A percentile compares a stretch with the other conserved stretches of the same genome.
Evolutionary conservation across 2,113 vertebrate species (phyloP).

Genomic region (Eolophus roseicapilla): DNA sequence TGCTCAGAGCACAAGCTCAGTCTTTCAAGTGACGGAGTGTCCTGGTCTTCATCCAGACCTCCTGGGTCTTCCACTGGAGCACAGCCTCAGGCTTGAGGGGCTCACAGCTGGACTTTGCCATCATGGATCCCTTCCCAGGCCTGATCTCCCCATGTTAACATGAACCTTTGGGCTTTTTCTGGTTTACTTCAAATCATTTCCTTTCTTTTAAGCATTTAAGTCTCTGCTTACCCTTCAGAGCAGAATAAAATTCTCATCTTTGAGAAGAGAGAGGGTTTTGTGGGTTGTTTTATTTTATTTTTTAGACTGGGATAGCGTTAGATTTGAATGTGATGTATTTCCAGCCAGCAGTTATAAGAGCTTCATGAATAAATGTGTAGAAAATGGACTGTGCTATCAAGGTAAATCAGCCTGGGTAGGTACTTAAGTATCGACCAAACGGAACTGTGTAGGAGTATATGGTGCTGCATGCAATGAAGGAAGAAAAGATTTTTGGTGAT

Average conservation of each 20-base stretch:
- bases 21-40: background rate
- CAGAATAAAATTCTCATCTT: background rate
- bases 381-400: conserved; percentile 42
- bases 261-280: background rate
- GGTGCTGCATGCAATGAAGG: background rate
- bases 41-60: background rate
- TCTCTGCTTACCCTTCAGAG: background rate
- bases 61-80: background rate
- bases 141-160: background rate
- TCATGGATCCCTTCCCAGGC: background rate
- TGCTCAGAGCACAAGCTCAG: background rate
- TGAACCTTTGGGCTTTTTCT: background rate
- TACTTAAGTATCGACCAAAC: conserved; percentile 18
- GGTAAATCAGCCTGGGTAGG: conserved; percentile 49
- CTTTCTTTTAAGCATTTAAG: background rate
- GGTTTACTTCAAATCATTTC: background rate
- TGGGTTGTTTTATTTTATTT: background rate
- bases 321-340: conserved; percentile 52
- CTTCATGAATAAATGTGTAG: conserved; percentile 58
- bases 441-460: background rate
- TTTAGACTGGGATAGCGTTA: background rate
- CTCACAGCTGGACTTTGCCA: background rate
- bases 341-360: conserved; percentile 21
- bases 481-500: background rate
- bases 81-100: background rate